Base-by-base conservation (phyloP, 1,140 invertebrate genomes). In the Drosophila willistoni region DNA sequence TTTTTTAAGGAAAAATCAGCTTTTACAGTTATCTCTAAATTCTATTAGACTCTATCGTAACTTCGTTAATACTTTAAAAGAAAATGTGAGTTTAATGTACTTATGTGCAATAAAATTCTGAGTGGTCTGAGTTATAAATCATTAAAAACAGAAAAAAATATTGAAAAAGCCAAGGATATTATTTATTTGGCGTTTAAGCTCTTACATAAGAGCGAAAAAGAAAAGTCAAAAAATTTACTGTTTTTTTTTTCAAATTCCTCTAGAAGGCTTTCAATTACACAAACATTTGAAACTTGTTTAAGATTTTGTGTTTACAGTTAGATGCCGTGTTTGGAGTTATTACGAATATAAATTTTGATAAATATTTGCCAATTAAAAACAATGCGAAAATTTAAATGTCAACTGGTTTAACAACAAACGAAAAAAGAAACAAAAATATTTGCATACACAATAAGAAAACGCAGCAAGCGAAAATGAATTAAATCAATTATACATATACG, bases 301-400 rank as follows among this genome's bases (percentile, higher is more conserved):
- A 22, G 2, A 4, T 5, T 51, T 22, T 51, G 1, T 22, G 19
- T 51, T 51, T 51, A 51, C 44, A 22, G 44, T 51, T 51, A 51
- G 10, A 2, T 51, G n/a, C 44, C 17, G 17, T 51, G 17, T 51
- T 51, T 51, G 44, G 17, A 19, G 17, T 22, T 51, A 51, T 51
- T 51, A 22, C 9, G 44, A 10, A 22, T 51, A 22, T 47, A 51
- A 51, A 51, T 22, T 51, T 51, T 51, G 44, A 51, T 22, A 51
- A 22, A 51, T 51, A 22, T 76, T 76, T 17, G 72, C 57, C 75
- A 75, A 75, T 75, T 75, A 72, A 75, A 73, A 75, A 75, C 73
- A 47, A 59, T 39, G 69, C 65, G 47, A 66, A 61, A 60, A 68
- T 65, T 68, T 65, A 76, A 77, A 75, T 75, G 73, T 41, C 73